These are phyloP conservation scores for Bemisia tabaci DNA, from an alignment of 1,140 invertebrate species.

Conservation along the genomic window DNA sequence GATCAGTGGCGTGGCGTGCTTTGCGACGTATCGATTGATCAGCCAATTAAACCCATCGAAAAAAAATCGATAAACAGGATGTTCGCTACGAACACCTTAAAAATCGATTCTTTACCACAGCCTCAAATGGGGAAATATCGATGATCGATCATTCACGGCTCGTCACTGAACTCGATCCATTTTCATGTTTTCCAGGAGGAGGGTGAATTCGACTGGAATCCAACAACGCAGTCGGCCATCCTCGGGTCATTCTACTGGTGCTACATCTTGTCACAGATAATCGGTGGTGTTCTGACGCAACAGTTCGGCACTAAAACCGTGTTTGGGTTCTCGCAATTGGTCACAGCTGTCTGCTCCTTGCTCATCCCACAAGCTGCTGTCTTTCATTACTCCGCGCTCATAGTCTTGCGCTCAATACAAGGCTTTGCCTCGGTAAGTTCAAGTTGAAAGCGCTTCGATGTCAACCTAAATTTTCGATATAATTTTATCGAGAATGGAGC, in stretches of 20 bases:
- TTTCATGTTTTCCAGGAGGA: constrained; percentile 28
- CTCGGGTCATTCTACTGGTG: constrained; percentile 57
- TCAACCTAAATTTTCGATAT: background rate
- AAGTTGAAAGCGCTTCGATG: background rate
- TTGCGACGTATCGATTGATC: too few species aligned
- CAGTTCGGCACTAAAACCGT: constrained; percentile 62
- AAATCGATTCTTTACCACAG: too few species aligned
- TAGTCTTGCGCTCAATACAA: constrained; percentile 46
- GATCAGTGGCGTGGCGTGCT: too few species aligned
- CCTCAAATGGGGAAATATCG: too few species aligned
- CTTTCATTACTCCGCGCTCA: constrained; percentile 43
- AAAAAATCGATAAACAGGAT: too few species aligned
- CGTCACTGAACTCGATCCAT: too few species aligned
- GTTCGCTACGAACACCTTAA: too few species aligned
- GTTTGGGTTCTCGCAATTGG: constrained; percentile 54
- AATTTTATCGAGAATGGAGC: too few species aligned
- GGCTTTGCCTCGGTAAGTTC: constrained; percentile 46
- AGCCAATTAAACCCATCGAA: too few species aligned
- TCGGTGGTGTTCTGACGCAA: constrained; percentile 58
- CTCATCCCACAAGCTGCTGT: constrained; percentile 46
- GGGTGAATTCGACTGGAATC: constrained; percentile 46
- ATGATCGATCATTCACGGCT: too few species aligned
- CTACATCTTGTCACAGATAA: constrained; percentile 52
- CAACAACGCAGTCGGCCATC: constrained; percentile 43
- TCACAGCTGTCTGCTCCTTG: constrained; percentile 51